Percentiles rank a stretch among this genome's conserved stretches.
phyloP scores from a whole-genome alignment of 2,797 vertebrate genomes.

The Sebastes matsubarae region DNA sequence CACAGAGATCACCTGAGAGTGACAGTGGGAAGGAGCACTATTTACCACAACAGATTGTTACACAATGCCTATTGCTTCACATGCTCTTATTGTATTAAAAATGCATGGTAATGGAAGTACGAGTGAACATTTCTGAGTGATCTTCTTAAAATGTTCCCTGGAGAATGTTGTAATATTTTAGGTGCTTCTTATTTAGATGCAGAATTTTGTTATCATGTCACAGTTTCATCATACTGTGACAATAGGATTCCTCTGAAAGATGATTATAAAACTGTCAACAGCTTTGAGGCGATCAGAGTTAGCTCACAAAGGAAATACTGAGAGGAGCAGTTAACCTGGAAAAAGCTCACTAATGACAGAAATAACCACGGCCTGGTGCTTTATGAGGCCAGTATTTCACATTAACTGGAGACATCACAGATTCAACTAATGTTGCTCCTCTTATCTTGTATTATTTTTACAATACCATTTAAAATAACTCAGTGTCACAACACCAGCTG shows the following conservation, averaged over 20 bases:
- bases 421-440: background rate
- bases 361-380: background rate
- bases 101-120: background rate
- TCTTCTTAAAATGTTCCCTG: background rate
- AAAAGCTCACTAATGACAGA: background rate
- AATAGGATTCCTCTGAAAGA: background rate
- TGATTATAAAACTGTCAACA: background rate
- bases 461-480: background rate
- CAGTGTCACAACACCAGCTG: background rate
- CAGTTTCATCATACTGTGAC: background rate
- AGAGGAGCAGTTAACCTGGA: background rate
- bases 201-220: background rate
- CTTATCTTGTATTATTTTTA: background rate
- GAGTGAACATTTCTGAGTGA: background rate
- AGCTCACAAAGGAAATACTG: background rate
- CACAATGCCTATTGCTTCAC: background rate
- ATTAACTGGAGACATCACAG: background rate
- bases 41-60: background rate
- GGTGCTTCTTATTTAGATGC: background rate
- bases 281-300: background rate
- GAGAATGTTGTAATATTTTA: background rate
- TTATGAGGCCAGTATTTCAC: background rate
- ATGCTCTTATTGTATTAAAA: background rate
- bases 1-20: conserved; percentile 85
- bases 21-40: background rate